Evolutionary conservation across 2,888 invertebrate genomes (phyloP).

Genomic region (Ecdyonurus torrentis): DNA sequence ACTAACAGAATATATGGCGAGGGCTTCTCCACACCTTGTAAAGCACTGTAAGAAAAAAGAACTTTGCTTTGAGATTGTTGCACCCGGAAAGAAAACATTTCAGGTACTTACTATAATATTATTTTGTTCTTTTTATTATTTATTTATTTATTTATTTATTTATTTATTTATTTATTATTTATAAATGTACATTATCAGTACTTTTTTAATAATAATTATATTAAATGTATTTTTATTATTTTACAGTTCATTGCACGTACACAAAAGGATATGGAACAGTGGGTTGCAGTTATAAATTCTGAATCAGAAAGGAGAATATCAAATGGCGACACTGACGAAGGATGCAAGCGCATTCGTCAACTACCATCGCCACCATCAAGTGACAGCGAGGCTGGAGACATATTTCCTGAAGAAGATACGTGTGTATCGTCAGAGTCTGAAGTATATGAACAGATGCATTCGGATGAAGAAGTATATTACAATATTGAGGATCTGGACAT

Average conservation of each 20-base stretch:
- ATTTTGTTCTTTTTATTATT: background rate
- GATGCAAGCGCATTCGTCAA: background rate
- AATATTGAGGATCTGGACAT: background rate
- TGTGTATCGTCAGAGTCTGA: background rate
- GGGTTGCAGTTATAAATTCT: slow-evolving; percentile 10
- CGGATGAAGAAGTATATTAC: background rate
- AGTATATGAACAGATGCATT: background rate
- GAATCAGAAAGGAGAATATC: background rate
- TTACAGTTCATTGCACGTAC: slow-evolving; percentile 21
- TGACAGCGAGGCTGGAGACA: background rate
- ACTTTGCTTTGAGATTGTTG: slow-evolving; percentile 23
- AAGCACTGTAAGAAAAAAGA: slow-evolving; percentile 21
- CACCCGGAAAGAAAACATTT: slow-evolving; percentile 22
- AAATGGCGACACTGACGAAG: background rate
- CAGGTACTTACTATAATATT: slow-evolving; percentile 15
- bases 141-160: background rate
- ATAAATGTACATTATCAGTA: no score
- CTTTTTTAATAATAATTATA: no score
- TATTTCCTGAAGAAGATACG: background rate
- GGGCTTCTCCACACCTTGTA: slow-evolving; percentile 17
- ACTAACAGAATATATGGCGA: slow-evolving; percentile 22
- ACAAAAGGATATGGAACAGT: slow-evolving; percentile 24
- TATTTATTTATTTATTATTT: background rate
- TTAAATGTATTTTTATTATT: no score
- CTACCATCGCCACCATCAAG: background rate